phyloP scores from a whole-genome alignment of 2,888 invertebrate genomes.

The Dilophus febrilis region DNA sequence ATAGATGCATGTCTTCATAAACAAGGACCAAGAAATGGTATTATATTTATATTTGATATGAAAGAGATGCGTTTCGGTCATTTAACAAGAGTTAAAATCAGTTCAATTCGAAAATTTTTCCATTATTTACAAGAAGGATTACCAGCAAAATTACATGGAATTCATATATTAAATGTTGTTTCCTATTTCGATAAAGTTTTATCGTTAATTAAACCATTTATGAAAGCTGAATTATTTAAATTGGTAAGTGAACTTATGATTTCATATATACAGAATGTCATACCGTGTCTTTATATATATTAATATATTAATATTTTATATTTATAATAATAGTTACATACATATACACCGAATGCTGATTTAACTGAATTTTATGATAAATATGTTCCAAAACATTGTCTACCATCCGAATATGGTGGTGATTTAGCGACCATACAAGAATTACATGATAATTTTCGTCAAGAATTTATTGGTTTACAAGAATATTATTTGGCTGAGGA shows the following conservation, averaged over 20 bases:
- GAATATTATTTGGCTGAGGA: constrained; percentile 12
- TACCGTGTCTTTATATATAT: background rate
- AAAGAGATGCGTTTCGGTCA: constrained; percentile 42
- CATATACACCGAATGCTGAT: constrained; percentile 38
- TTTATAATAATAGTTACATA: constrained; percentile 33
- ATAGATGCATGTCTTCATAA: constrained; percentile 38
- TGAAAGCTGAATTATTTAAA: constrained; percentile 38
- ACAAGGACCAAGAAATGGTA: constrained; percentile 43
- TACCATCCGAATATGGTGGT: constrained; percentile 46
- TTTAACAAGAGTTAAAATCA: constrained; percentile 38
- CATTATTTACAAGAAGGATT: constrained; percentile 50
- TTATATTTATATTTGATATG: constrained; percentile 52
- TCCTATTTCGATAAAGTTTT: constrained; percentile 40
- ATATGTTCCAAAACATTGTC: constrained; percentile 35
- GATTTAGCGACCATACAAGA: constrained; percentile 21
- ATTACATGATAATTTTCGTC: constrained; percentile 8
- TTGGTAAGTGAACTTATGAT: constrained; percentile 13
- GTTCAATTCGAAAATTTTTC: constrained; percentile 43
- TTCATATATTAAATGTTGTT: constrained; percentile 47
- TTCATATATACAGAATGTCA: background rate
- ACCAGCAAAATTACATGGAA: constrained; percentile 45
- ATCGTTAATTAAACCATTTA: constrained; percentile 39
- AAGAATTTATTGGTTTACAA: constrained; percentile 7
- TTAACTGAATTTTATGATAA: constrained; percentile 38
- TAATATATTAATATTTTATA: background rate